Conservation (phyloP, 2,797 vertebrate genomes). For the Chrysocyon brachyurus region DNA sequence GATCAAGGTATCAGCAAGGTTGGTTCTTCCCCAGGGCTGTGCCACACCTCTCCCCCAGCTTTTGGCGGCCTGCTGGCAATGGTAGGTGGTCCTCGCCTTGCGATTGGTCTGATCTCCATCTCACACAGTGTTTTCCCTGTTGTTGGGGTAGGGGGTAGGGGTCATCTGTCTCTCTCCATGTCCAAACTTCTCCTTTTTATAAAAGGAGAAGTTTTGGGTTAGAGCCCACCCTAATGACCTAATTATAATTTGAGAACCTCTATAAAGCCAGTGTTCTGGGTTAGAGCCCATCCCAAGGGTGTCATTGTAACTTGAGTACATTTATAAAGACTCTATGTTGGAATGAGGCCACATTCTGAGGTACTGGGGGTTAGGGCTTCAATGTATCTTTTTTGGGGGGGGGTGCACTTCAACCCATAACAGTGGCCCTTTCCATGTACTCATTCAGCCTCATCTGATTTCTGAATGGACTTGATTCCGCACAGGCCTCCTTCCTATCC, state of each 20-base stretch:
- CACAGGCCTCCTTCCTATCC: background rate
- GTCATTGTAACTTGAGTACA: background rate
- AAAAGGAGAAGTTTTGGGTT: background rate
- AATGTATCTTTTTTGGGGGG: background rate
- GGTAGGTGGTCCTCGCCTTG: background rate
- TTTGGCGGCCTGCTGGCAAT: background rate
- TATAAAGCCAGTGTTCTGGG: background rate
- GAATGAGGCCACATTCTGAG: background rate
- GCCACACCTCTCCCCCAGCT: background rate
- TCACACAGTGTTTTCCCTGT: background rate
- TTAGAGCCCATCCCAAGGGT: background rate
- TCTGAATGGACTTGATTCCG: background rate
- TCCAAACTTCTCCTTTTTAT: background rate
- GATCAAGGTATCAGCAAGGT: background rate
- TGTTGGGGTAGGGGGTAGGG: no score
- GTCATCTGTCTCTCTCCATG: background rate
- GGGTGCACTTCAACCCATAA: background rate
- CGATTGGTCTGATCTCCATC: background rate
- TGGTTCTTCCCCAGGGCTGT: background rate
- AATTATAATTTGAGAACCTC: background rate
- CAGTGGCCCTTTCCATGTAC: background rate
- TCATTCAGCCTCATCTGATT: background rate
- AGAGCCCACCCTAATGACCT: background rate
- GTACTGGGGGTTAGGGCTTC: background rate
- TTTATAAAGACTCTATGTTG: background rate